Percentiles rank a stretch among this genome's conserved stretches.
Evolutionary conservation across 2,888 invertebrate species (phyloP).

Genomic region (Frankliniella fusca): DNA sequence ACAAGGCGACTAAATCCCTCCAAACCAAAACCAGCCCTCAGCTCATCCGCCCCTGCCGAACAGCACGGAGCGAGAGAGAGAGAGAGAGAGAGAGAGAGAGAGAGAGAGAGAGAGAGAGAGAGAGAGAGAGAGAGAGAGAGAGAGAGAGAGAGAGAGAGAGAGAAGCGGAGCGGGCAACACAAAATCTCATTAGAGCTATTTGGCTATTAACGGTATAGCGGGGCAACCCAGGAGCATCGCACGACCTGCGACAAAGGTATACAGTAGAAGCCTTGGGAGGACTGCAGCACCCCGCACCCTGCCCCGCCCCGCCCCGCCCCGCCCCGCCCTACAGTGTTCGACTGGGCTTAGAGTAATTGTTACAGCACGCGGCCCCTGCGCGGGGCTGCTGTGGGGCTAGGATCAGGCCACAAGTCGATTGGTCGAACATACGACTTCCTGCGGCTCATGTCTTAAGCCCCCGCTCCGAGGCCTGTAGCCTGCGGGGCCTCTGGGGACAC

Average conservation of each 20-base stretch:
- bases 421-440: background rate
- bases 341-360: slow-evolving; percentile 7
- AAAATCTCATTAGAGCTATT: slow-evolving; percentile 19
- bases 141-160: too few species aligned
- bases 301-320: too few species aligned
- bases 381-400: background rate
- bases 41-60: too few species aligned
- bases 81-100: too few species aligned
- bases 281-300: too few species aligned
- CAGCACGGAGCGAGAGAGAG: too few species aligned
- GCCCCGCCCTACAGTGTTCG: background rate
- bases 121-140: too few species aligned
- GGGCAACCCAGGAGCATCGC: background rate
- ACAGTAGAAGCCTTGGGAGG: too few species aligned
- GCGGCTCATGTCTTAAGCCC: background rate
- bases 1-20: too few species aligned
- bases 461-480: background rate
- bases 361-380: background rate
- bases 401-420: background rate
- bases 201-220: background rate
- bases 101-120: too few species aligned
- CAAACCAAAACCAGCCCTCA: too few species aligned
- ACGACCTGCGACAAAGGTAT: background rate
- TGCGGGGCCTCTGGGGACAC: background rate
- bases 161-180: background rate